Evolutionary conservation across 2,797 vertebrate genomes (phyloP).

Genomic region (Labroides dimidiatus): DNA sequence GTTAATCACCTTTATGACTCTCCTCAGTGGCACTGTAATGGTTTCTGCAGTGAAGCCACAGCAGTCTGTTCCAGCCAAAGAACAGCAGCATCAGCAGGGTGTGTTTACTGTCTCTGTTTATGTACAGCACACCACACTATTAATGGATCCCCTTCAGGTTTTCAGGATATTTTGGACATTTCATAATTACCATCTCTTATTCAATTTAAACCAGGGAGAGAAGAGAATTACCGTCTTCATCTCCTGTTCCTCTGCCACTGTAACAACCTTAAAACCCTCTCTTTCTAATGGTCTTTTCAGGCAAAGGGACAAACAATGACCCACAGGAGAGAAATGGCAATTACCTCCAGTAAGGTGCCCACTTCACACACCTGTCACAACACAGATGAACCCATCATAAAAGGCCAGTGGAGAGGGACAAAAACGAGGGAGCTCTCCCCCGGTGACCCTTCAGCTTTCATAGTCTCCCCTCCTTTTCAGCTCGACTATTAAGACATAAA

Average conservation of each 20-base stretch:
- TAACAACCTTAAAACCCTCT: conserved; percentile 35
- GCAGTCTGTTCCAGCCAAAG: conserved; percentile 46
- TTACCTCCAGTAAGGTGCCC: conserved; percentile 70
- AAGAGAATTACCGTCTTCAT: conserved; percentile 1
- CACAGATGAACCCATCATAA: conserved; percentile 72
- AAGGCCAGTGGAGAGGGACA: conserved; percentile 58
- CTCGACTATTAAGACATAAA: conserved; percentile 72
- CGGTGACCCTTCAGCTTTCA: conserved; percentile 73
- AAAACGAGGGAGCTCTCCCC: conserved; percentile 60
- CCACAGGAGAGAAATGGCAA: conserved; percentile 68
- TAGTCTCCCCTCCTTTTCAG: conserved; percentile 64
- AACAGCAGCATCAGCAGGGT: conserved; percentile 62
- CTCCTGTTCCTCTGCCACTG: neutral
- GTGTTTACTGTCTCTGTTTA: conserved; percentile 57
- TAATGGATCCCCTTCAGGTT: conserved; percentile 36
- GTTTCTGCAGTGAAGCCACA: conserved; percentile 58
- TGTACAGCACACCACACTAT: conserved; percentile 26
- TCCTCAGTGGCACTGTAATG: conserved; percentile 70
- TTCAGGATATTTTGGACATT: conserved; percentile 35
- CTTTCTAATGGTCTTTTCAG: conserved; percentile 56
- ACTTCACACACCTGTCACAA: conserved; percentile 81
- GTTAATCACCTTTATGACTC: conserved; percentile 81
- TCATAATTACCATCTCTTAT: conserved; percentile 22
- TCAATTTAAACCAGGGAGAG: conserved; percentile 18
- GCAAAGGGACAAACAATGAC: conserved; percentile 69